phyloP scores from a whole-genome alignment of 2,888 invertebrate species.

The Trissoscelio sp. region DNA sequence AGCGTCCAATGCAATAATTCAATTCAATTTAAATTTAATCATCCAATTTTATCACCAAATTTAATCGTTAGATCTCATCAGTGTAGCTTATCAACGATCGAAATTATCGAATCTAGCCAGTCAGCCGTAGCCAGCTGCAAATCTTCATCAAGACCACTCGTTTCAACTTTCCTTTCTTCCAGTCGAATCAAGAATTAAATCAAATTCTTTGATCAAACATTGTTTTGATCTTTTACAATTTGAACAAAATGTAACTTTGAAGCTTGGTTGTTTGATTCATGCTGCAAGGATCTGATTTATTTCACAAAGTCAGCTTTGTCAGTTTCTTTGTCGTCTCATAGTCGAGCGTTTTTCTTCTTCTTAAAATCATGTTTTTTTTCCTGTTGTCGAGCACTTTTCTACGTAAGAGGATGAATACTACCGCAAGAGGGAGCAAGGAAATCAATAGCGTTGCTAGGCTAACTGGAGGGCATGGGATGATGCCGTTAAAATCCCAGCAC shows the following conservation, averaged over 20 bases:
- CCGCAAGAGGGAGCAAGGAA: slow-evolving; percentile 81
- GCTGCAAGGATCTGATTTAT: slow-evolving; percentile 25
- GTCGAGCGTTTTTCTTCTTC: slow-evolving; percentile 47
- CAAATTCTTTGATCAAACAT: background rate
- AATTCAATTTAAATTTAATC: slow-evolving; percentile 4
- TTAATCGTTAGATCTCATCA: slow-evolving; percentile 7
- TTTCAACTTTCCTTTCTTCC: background rate
- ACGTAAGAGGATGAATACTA: slow-evolving; percentile 78
- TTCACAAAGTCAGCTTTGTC: slow-evolving; percentile 52
- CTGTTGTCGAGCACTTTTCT: slow-evolving; percentile 73
- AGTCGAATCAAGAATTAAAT: background rate
- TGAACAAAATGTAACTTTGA: slow-evolving; percentile 11
- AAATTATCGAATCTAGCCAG: background rate
- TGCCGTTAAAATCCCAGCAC: slow-evolving; percentile 74
- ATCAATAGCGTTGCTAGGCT: slow-evolving; percentile 84
- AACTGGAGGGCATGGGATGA: slow-evolving; percentile 77
- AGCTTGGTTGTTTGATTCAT: slow-evolving; percentile 32
- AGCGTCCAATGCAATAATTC: background rate
- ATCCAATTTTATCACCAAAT: slow-evolving; percentile 9
- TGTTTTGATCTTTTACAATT: too few species aligned
- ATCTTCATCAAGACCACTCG: background rate
- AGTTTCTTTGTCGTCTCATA: slow-evolving; percentile 52
- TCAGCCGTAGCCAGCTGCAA: background rate
- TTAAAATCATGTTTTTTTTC: slow-evolving; percentile 61
- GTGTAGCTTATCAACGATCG: background rate